phyloP scores from a whole-genome alignment of 2,113 vertebrate genomes.

The Sigmodon hispidus region DNA sequence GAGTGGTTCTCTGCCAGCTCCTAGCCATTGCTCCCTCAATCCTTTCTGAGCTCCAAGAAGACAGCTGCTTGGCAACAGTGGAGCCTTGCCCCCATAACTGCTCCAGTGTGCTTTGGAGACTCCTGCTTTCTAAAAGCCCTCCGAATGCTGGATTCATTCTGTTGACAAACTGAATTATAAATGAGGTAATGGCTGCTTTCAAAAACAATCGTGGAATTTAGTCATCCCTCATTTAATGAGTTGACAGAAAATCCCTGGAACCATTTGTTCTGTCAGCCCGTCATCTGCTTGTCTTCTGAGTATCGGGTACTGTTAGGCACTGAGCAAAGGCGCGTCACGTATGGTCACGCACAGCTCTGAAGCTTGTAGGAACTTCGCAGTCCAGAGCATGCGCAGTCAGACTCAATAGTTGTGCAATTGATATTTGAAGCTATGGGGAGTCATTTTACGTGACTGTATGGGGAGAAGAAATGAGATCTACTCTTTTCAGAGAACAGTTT shows the following conservation, averaged over 20 bases:
- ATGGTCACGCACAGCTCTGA: not conserved
- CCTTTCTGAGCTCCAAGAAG: not conserved
- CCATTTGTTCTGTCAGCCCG: not conserved
- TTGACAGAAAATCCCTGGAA: not conserved
- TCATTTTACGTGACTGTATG: not conserved
- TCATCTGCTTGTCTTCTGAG: not conserved
- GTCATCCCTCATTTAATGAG: not conserved
- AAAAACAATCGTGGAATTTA: not conserved
- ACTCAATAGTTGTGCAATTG: not conserved
- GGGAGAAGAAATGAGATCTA: not conserved
- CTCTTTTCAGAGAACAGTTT: not conserved
- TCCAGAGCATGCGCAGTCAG: not conserved
- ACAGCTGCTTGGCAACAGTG: not conserved
- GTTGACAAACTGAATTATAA: not conserved
- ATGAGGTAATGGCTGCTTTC: not conserved
- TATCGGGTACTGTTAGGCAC: not conserved
- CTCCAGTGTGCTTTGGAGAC: not conserved
- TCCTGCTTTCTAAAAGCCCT: not conserved
- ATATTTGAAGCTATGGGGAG: not conserved
- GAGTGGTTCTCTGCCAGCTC: not conserved
- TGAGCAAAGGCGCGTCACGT: not conserved
- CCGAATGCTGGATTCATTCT: not conserved
- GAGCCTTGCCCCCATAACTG: not conserved
- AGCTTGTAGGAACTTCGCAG: not conserved
- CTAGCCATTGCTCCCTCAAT: not conserved